Conservation (phyloP, 2,113 vertebrate genomes). For the Fregetta grallaria region DNA sequence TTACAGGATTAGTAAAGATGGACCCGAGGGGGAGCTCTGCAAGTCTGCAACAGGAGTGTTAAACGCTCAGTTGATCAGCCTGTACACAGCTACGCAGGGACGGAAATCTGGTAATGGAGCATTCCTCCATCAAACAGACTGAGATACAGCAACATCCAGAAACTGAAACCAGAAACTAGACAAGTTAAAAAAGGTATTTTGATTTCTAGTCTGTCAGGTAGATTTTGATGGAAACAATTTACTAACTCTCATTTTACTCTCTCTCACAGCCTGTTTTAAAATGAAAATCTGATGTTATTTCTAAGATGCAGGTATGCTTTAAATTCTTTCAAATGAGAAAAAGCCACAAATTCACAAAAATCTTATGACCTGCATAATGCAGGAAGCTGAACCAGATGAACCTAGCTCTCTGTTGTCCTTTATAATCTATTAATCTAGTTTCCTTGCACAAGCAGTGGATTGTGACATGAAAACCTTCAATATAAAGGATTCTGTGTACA, state of each 20-base stretch:
- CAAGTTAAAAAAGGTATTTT: neutral
- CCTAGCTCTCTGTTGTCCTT: constrained; percentile 24
- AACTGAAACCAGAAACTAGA: constrained; percentile 30
- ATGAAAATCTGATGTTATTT: neutral
- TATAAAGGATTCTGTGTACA: constrained; percentile 57
- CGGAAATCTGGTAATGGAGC: neutral
- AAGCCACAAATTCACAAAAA: neutral
- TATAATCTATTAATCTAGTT: constrained; percentile 44
- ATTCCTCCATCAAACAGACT: neutral
- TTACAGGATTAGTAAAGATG: neutral
- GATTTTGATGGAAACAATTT: neutral
- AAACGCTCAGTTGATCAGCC: neutral
- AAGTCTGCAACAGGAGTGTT: neutral
- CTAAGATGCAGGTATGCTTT: neutral
- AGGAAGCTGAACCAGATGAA: constrained; percentile 24
- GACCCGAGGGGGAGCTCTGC: constrained; percentile 31
- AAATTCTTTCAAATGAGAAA: neutral
- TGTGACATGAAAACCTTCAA: constrained; percentile 25
- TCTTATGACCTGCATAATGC: neutral
- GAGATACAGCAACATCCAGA: neutral
- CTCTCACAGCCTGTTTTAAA: neutral
- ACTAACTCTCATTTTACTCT: neutral
- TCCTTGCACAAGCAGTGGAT: constrained; percentile 38
- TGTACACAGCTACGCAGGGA: neutral
- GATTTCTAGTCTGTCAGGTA: neutral